These are phyloP conservation scores for Cataglyphis livida DNA, from an alignment of 2,888 invertebrate genomes.

Conservation along the genomic window DNA sequence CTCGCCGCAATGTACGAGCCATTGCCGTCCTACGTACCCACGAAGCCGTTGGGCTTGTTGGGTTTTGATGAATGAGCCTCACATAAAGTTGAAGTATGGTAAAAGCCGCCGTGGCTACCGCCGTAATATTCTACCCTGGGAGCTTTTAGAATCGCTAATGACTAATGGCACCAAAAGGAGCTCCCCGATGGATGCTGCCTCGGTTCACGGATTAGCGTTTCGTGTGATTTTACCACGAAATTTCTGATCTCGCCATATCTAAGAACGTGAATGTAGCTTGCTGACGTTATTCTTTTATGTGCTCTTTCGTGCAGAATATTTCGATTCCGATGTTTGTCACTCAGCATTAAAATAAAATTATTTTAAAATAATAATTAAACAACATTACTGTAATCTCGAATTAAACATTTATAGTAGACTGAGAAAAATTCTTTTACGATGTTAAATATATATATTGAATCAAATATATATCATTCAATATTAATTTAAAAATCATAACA, in stretches of 20 bases:
- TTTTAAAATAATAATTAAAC: background rate
- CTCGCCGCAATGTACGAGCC: conserved; percentile 67
- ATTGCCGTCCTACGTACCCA: conserved; percentile 70
- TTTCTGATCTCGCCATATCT: conserved; percentile 49
- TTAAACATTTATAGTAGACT: background rate
- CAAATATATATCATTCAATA: background rate
- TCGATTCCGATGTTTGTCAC: background rate
- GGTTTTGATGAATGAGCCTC: conserved; percentile 84
- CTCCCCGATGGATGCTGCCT: conserved; percentile 62
- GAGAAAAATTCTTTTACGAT: background rate
- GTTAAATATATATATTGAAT: background rate
- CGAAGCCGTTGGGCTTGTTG: conserved; percentile 74
- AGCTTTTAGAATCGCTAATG: conserved; percentile 85
- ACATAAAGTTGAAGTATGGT: conserved; percentile 84
- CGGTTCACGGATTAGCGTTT: conserved; percentile 70
- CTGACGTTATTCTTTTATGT: conserved; percentile 15
- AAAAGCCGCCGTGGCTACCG: conserved; percentile 80
- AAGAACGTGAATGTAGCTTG: conserved; percentile 26
- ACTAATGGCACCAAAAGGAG: conserved; percentile 83
- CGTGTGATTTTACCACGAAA: conserved; percentile 60
- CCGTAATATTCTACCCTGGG: conserved; percentile 81
- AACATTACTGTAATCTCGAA: background rate
- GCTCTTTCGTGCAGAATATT: background rate
- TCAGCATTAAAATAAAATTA: background rate
- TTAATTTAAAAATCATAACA: background rate